These are phyloP conservation scores for Telmatherina bonti DNA, from an alignment of 2,797 vertebrate species.

Conservation along the genomic window DNA sequence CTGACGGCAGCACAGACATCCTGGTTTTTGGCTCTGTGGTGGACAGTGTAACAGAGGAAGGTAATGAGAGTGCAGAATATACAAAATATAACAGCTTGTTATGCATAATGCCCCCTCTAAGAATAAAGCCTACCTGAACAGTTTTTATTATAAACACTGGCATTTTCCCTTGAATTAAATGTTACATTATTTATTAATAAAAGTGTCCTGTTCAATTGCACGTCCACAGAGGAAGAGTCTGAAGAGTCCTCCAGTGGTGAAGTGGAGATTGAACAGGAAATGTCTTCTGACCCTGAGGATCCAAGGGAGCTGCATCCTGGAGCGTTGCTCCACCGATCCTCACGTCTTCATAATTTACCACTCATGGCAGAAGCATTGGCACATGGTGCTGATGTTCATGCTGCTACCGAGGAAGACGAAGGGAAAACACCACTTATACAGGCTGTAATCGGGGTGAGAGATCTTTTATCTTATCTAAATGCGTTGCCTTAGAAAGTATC, in stretches of 20 bases:
- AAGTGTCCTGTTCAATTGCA: not conserved
- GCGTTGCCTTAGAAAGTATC: not conserved
- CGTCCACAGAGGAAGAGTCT: constrained; percentile 84
- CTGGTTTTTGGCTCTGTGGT: constrained; percentile 93
- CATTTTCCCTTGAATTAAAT: not conserved
- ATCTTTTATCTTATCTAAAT: not conserved
- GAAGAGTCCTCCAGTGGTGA: constrained; percentile 94
- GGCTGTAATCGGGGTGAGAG: constrained; percentile 90
- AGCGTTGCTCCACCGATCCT: constrained; percentile 86
- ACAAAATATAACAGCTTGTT: not conserved
- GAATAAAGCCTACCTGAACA: not conserved
- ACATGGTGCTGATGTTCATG: constrained; percentile 92
- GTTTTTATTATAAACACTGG: not conserved
- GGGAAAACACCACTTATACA: constrained; percentile 92
- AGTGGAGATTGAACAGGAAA: constrained; percentile 89
- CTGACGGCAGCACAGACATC: constrained; percentile 94
- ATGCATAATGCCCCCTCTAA: not conserved
- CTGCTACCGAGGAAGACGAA: constrained; percentile 88
- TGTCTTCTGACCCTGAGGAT: constrained; percentile 88
- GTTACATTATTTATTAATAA: not conserved
- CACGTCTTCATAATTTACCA: constrained; percentile 87
- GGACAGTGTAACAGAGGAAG: constrained; percentile 95
- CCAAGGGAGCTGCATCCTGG: constrained; percentile 89
- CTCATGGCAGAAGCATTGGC: constrained; percentile 94
- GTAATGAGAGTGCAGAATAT: constrained; percentile 61